These are phyloP conservation scores for Amiota communis DNA, from an alignment of 2,888 invertebrate species.

Conservation along the genomic window DNA sequence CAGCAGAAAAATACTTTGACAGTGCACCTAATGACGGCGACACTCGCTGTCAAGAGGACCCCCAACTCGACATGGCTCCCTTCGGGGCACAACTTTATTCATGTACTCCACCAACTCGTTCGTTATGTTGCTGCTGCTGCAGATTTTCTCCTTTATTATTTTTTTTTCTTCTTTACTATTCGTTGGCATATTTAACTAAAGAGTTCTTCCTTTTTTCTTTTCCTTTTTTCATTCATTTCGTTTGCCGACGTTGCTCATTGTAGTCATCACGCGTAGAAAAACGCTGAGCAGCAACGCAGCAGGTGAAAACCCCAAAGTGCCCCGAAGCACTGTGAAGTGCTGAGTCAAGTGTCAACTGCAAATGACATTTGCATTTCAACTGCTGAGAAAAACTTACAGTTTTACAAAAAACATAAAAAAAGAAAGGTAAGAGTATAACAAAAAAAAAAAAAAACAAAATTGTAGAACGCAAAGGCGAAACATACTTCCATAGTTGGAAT, in stretches of 20 bases:
- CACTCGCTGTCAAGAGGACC: not conserved
- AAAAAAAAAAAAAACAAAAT: slow-evolving; percentile 12
- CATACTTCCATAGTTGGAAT: slow-evolving; percentile 7
- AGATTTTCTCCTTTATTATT: slow-evolving; percentile 22
- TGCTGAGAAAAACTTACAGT: slow-evolving; percentile 40
- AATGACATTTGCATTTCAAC: slow-evolving; percentile 65
- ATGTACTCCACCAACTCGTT: slow-evolving; percentile 51
- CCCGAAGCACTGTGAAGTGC: slow-evolving; percentile 65
- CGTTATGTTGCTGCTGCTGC: not conserved
- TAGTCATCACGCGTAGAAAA: slow-evolving; percentile 35
- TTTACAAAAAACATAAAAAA: not conserved
- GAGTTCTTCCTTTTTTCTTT: slow-evolving; percentile 16
- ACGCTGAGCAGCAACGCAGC: slow-evolving; percentile 39
- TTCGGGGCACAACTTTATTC: slow-evolving; percentile 57
- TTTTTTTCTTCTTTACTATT: slow-evolving; percentile 54
- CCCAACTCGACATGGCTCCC: slow-evolving; percentile 35
- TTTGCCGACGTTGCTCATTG: slow-evolving; percentile 27
- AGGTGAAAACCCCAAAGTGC: slow-evolving; percentile 66
- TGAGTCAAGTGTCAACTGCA: slow-evolving; percentile 66
- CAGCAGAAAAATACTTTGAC: slow-evolving; percentile 22
- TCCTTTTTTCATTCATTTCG: slow-evolving; percentile 48
- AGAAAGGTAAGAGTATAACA: not conserved
- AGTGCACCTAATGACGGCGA: slow-evolving; percentile 25
- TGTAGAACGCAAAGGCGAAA: not conserved
- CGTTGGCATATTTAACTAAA: slow-evolving; percentile 33